Base-by-base conservation (phyloP, 2,113 vertebrate species). In the Columbina picui region DNA sequence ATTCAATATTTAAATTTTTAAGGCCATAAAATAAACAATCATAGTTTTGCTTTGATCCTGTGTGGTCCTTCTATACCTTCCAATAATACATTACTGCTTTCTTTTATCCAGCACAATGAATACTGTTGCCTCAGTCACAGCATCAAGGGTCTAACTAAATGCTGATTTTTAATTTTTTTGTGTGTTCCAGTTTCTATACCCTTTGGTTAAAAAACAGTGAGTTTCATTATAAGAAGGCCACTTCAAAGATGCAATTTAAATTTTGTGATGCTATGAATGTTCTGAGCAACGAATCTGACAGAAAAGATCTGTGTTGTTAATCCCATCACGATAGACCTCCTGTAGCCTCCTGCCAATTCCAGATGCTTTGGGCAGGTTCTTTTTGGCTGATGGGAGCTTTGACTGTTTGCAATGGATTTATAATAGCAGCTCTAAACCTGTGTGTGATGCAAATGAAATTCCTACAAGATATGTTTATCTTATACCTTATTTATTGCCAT, bases 211-310 rank as follows among this genome's bases (percentile, higher is more conserved):
- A 88, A 93, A 53, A 0, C 47, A 93, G 55, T 45, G 77, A 93
- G 56, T 12, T 83, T 88, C 59, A 61, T 96, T 94, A 79, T n/a
- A 84, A 63, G 57, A 64, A 43, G 68, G 50, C 45, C 61, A 41
- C 86, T 96, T 96, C 78, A 60, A 85, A 91, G 89, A 82, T 20
- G 5, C 23, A 82, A 27, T 95, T 93, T 90, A 55, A 55, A 65
- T 83, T 87, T 80, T 92, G 69, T 85, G 69, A 88, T 0, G 39
- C 41, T 47, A 77, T 27, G 64, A 73, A 77, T 73, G 20, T 50
- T 96, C 81, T 70, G 57, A 53, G 84, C 19, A 41, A 92, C 79
- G 81, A 92, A 77, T 64, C 32, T 3, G 11, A 61, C 57, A 75
- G 34, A 52, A 88, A 80, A 78, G 50, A 87, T 43, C 14, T 3